Evolutionary conservation across 2,113 vertebrate genomes (phyloP).

Genomic region (Gopherus evgoodei): DNA sequence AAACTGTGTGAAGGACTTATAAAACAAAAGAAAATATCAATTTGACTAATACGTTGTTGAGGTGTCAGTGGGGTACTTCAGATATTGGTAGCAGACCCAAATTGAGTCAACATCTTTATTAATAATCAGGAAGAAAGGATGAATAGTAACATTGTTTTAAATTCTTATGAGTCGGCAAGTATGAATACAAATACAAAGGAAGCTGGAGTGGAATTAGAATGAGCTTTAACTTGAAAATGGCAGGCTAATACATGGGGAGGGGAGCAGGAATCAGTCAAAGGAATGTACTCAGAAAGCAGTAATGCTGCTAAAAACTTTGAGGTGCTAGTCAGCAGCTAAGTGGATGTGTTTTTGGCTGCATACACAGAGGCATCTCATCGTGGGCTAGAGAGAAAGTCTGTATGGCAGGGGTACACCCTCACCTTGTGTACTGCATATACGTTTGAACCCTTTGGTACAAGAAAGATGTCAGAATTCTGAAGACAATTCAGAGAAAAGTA

Average conservation of each 20-base stretch:
- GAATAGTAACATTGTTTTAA: constrained; percentile 21
- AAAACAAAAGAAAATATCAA: constrained; percentile 38
- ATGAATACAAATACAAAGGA: constrained; percentile 28
- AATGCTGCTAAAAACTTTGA: neutral
- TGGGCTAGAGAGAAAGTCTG: constrained; percentile 39
- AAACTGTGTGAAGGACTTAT: neutral
- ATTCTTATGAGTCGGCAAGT: neutral
- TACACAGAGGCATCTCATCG: neutral
- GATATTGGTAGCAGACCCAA: neutral
- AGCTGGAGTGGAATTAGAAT: neutral
- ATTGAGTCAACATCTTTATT: constrained; percentile 33
- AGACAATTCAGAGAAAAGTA: neutral
- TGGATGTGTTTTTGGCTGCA: neutral
- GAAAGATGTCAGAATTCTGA: neutral
- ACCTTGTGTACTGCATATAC: constrained; percentile 1
- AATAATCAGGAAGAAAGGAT: constrained; percentile 32
- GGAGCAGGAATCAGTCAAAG: neutral
- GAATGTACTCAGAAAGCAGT: neutral
- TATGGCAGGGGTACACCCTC: neutral
- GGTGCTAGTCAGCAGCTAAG: neutral
- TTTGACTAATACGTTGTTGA: neutral
- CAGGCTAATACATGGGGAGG: neutral
- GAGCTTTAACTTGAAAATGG: neutral
- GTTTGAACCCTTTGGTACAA: neutral
- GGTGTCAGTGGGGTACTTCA: neutral